These are phyloP conservation scores for Rhagoletis pomonella DNA, from an alignment of 1,140 invertebrate genomes.

Conservation along the genomic window DNA sequence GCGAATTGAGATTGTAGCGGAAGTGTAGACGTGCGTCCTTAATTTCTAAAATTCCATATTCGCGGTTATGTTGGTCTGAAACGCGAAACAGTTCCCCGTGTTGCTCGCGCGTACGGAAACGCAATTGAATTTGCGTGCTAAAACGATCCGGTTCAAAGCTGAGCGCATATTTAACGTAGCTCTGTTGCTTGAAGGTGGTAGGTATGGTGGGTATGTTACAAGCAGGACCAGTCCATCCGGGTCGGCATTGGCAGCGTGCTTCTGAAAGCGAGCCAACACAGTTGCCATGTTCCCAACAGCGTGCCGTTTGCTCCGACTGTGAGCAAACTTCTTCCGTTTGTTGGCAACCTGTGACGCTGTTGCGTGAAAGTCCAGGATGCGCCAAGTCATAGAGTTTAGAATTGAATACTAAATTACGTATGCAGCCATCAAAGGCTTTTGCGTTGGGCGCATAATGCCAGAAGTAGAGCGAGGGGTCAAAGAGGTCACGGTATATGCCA, in stretches of 20 bases:
- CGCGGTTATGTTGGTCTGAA: constrained; percentile 94
- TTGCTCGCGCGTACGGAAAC: constrained; percentile 93
- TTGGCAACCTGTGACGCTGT: constrained; percentile 90
- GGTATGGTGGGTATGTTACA: constrained; percentile 90
- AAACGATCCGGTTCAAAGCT: constrained; percentile 95
- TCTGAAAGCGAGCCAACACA: constrained; percentile 94
- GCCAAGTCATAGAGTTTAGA: constrained; percentile 95
- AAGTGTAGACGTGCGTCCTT: constrained; percentile 93
- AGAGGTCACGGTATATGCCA: constrained; percentile 89
- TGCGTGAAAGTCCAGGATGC: constrained; percentile 87
- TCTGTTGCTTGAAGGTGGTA: constrained; percentile 92
- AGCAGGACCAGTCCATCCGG: constrained; percentile 91
- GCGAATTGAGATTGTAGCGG: constrained; percentile 93
- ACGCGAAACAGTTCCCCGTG: constrained; percentile 94
- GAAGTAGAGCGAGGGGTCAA: constrained; percentile 88
- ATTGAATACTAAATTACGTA: constrained; percentile 96
- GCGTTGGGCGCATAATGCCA: constrained; percentile 91
- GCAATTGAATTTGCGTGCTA: constrained; percentile 91
- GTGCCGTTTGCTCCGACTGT: constrained; percentile 85
- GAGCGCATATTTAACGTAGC: constrained; percentile 96
- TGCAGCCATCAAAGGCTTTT: constrained; percentile 95
- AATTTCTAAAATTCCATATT: constrained; percentile 96
- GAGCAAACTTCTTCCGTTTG: constrained; percentile 93
- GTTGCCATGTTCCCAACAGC: constrained; percentile 92
- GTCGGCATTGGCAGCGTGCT: constrained; percentile 92